Evolutionary conservation across 1,140 invertebrate genomes (phyloP).

Genomic region (Drosophila prosaltans): DNA sequence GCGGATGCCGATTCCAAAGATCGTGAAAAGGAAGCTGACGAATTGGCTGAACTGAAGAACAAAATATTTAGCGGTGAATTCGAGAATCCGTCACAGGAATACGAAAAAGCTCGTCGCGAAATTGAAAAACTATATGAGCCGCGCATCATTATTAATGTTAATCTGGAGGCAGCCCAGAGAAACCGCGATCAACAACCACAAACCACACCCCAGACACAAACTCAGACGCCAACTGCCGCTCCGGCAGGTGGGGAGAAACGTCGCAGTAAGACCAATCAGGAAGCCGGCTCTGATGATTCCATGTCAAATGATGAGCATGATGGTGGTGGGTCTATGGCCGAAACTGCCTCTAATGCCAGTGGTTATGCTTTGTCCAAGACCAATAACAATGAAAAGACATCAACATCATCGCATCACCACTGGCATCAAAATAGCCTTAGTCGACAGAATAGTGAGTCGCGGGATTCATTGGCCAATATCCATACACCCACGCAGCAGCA

Average conservation of each 20-base stretch:
- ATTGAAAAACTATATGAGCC: slow-evolving; percentile 93
- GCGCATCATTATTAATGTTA: slow-evolving; percentile 89
- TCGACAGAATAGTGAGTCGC: slow-evolving; percentile 74
- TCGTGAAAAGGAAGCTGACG: slow-evolving; percentile 94
- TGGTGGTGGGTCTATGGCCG: slow-evolving; percentile 47
- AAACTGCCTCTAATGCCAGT: slow-evolving; percentile 69
- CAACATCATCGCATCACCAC: slow-evolving; percentile 2
- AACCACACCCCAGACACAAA: background rate
- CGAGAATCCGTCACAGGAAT: slow-evolving; percentile 91
- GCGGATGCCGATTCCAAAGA: slow-evolving; percentile 95
- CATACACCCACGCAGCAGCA: slow-evolving; percentile 64
- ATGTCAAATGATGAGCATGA: slow-evolving; percentile 68
- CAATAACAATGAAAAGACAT: slow-evolving; percentile 47
- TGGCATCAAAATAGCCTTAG: slow-evolving; percentile 51
- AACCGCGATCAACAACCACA: background rate
- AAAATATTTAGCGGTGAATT: slow-evolving; percentile 90
- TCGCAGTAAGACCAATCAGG: slow-evolving; percentile 29
- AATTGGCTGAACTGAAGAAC: slow-evolving; percentile 94
- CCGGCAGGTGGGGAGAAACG: slow-evolving; percentile 38
- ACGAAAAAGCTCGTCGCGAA: slow-evolving; percentile 89
- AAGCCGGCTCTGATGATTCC: slow-evolving; percentile 57
- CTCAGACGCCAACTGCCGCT: slow-evolving; percentile 17
- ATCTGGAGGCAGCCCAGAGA: slow-evolving; percentile 53
- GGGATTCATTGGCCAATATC: slow-evolving; percentile 64
- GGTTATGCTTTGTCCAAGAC: slow-evolving; percentile 48